Evolutionary conservation across 2,797 vertebrate genomes (phyloP), one percentile per base, ranked within the genome.

Genomic region (Phoeniculus purpureus): DNA sequence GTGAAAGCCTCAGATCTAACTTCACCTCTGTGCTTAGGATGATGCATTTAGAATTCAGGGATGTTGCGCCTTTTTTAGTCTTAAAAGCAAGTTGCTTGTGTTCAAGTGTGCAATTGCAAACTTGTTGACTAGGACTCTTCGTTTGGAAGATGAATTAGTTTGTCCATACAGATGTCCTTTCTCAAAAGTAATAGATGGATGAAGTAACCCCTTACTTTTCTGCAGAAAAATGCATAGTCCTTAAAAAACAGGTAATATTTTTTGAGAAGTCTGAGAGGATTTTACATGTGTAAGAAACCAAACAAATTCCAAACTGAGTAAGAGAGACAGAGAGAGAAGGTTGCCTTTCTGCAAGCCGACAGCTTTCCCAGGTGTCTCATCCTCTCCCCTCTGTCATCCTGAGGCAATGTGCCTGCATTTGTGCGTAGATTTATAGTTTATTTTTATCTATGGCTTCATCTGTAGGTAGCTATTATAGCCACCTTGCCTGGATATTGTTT

Each of bases 371-470:
- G 93, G 95, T 67, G 84, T 67, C 96, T 96, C 95, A 78, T 96
- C 94, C 94, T 96, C 93, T 96, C 85, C 79, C 90, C 93, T 97
- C 96, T 94, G 96, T 95, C 97, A 96, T 96, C 97, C 96, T 74
- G 94, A 87, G 94, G 97, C 97, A 83, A 94, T 94, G 97, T 93
- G 97, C 96, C 97, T 96, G 97, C 97, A 97, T 98, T 98, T 98
- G 96, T 98, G 98, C 97, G 97, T 97, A 98, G 98, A 98, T 99
- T 98, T 98, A 98, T 98, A 98, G 98, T 98, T 98, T 98, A 98
- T 99, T 98, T 98, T 98, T 98, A 99, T 99, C 98, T 98, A 97
- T 97, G 97, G 98, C 98, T 99, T 99, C 98, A 98, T 99, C 98
- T 98, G 98, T 98, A 98, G 98, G 98, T 98, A 98, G 98, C 98